Conservation (phyloP, 2,888 invertebrate species). For the Mactromeris polynyma region DNA sequence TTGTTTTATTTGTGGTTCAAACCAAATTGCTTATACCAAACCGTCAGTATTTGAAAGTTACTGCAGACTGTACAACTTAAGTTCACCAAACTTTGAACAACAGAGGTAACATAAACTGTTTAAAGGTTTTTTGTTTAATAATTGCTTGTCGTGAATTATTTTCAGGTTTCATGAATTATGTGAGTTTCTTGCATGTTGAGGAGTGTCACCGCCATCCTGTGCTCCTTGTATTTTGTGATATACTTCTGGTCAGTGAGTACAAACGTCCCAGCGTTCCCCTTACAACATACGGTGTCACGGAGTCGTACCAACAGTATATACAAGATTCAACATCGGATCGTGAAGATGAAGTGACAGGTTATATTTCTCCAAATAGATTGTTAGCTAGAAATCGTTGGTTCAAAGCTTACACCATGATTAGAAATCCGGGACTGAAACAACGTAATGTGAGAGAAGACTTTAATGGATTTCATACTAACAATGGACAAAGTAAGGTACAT, state of each 20-base stretch:
- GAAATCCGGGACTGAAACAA: constrained; percentile 38
- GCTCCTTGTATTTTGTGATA: constrained; percentile 70
- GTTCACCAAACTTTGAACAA: not conserved
- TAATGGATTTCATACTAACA: constrained; percentile 11
- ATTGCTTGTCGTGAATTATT: not conserved
- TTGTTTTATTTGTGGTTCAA: too few species aligned
- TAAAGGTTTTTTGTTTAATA: not conserved
- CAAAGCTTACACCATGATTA: constrained; percentile 61
- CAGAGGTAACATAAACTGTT: not conserved
- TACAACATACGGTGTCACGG: not conserved
- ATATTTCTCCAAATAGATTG: not conserved
- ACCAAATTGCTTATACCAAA: not conserved
- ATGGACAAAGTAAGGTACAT: not conserved
- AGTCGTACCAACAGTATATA: not conserved
- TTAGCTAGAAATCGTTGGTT: constrained; percentile 52
- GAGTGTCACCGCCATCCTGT: constrained; percentile 72
- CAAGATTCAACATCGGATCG: not conserved
- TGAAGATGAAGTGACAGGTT: not conserved
- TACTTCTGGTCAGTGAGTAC: constrained; percentile 37
- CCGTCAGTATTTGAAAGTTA: not conserved
- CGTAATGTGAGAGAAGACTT: constrained; percentile 25
- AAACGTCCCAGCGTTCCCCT: not conserved
- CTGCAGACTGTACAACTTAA: not conserved
- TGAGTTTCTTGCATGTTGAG: constrained; percentile 70
- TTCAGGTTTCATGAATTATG: constrained; percentile 70